A percentile compares a stretch with the other conserved stretches of the same genome.
Evolutionary conservation across 2,113 vertebrate species (phyloP).

Genomic region (Uria lomvia): DNA sequence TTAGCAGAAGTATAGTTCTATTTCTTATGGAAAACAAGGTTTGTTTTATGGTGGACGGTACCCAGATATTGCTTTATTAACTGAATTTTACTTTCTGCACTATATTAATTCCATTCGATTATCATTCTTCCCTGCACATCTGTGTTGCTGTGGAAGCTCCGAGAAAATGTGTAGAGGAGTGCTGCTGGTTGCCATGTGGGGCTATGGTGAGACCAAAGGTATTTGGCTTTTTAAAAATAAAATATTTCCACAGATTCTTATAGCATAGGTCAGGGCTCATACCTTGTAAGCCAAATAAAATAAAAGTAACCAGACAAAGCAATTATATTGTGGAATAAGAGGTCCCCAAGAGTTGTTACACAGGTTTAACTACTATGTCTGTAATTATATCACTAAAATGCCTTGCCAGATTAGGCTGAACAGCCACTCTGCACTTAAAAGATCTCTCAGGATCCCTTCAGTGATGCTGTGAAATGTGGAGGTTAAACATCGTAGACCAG

Average conservation of each 20-base stretch:
- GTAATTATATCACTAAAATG: neutral
- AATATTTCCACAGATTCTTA: neutral
- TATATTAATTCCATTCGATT: neutral
- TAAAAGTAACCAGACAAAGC: neutral
- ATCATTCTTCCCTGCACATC: neutral
- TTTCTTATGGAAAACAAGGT: neutral
- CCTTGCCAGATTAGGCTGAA: neutral
- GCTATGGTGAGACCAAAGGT: neutral
- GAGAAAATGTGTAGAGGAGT: neutral
- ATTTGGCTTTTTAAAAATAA: neutral
- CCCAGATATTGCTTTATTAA: neutral
- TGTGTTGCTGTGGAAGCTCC: neutral
- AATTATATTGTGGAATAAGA: neutral
- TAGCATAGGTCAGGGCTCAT: neutral
- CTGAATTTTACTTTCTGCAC: neutral
- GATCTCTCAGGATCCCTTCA: neutral
- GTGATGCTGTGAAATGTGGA: neutral
- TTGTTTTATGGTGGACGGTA: neutral
- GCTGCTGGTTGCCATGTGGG: neutral
- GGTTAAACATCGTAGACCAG: neutral
- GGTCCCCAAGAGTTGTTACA: neutral
- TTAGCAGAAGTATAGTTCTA: neutral
- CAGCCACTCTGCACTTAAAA: neutral
- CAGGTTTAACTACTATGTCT: neutral
- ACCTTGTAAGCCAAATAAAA: neutral